Evolutionary conservation across 64 coral and sea anemone species (phyloP).

Genomic region (Hydrozoanthus tunicans): DNA sequence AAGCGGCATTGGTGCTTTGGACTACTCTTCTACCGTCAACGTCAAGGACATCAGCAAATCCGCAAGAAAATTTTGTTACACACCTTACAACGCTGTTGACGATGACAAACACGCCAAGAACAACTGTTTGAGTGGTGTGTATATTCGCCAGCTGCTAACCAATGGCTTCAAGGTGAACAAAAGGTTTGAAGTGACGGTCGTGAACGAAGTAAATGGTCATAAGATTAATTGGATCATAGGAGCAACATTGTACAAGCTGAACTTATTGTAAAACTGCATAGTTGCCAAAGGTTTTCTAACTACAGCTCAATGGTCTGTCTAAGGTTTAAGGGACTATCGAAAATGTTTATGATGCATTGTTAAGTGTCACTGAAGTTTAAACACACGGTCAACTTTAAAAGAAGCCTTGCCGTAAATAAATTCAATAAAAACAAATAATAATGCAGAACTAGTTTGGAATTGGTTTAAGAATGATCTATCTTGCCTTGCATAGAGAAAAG

Average conservation of each 20-base stretch:
- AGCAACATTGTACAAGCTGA: conserved; percentile 45
- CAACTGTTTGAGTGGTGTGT: conserved; percentile 23
- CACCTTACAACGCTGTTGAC: conserved; percentile 10
- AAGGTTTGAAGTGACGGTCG: conserved; percentile 28
- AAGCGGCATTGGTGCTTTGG: neutral
- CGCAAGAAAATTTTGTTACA: conserved; percentile 30
- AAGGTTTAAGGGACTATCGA: too few relatives aligned
- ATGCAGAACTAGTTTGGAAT: too few relatives aligned
- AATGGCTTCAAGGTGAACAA: conserved; percentile 36
- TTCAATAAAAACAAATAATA: too few relatives aligned
- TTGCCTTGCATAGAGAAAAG: too few relatives aligned
- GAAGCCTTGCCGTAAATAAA: too few relatives aligned
- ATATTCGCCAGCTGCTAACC: conserved; percentile 60
- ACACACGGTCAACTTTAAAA: too few relatives aligned
- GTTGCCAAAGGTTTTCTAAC: too few relatives aligned
- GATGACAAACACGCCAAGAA: conserved; percentile 18
- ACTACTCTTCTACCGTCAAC: neutral
- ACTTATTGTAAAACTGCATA: neutral
- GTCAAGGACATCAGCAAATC: neutral
- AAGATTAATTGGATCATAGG: conserved; percentile 62
- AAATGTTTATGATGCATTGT: too few relatives aligned
- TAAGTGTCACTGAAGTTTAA: too few relatives aligned
- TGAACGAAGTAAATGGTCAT: conserved; percentile 18
- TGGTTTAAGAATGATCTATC: too few relatives aligned
- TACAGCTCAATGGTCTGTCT: too few relatives aligned